phyloP scores from a whole-genome alignment of 2,888 invertebrate species.

The Eilema sororculum region DNA sequence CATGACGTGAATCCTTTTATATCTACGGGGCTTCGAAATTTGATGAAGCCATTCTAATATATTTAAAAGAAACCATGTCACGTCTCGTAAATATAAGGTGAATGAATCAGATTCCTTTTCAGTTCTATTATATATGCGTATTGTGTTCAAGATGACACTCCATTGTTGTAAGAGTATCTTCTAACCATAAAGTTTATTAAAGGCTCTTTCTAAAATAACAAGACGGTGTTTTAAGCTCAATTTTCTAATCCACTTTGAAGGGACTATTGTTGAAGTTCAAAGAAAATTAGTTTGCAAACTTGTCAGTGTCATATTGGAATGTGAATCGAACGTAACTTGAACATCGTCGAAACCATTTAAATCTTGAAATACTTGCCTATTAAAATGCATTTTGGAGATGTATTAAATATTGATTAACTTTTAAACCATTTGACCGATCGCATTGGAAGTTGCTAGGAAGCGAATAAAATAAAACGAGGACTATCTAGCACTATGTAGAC shows the following conservation, averaged over 20 bases:
- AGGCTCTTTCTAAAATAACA: neutral
- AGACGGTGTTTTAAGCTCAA: neutral
- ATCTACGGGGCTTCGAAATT: constrained; percentile 22
- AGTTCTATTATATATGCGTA: constrained; percentile 61
- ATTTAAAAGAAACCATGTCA: constrained; percentile 36
- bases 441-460: too few species aligned
- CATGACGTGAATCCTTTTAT: constrained; percentile 5
- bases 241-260: neutral
- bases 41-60: constrained; percentile 26
- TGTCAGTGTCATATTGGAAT: neutral
- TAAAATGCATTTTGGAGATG: too few species aligned
- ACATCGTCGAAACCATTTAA: neutral
- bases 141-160: constrained; percentile 56
- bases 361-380: too few species aligned
- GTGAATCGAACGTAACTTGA: neutral
- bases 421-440: too few species aligned
- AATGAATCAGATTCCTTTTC: constrained; percentile 59
- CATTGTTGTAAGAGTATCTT: constrained; percentile 14
- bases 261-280: neutral
- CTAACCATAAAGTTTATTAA: neutral
- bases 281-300: neutral
- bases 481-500: neutral
- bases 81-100: constrained; percentile 45
- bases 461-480: neutral
- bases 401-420: constrained; percentile 5